Percentiles rank a stretch among this genome's conserved stretches.
Evolutionary conservation across 1,140 invertebrate genomes (phyloP).

Genomic region (Drosophila kurseongensis): DNA sequence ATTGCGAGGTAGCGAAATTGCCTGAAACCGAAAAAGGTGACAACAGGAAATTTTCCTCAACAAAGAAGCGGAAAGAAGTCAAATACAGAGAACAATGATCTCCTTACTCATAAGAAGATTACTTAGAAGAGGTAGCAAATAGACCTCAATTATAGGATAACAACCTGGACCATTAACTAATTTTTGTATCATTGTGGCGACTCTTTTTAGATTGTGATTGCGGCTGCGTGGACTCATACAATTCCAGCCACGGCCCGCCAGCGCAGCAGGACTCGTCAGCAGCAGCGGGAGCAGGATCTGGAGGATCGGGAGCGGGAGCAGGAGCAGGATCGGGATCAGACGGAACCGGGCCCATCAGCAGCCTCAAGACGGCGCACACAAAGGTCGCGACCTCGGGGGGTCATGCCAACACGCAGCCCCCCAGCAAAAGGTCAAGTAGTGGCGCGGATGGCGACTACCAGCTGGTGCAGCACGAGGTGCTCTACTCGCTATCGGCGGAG

Average conservation of each 20-base stretch:
- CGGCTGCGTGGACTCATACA: constrained; percentile 80
- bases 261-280: constrained; percentile 18
- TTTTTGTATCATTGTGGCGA: no score
- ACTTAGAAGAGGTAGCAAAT: constrained; percentile 42
- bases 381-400: constrained; percentile 84
- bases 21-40: constrained; percentile 26
- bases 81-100: constrained; percentile 37
- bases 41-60: constrained; percentile 44
- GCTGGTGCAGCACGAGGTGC: constrained; percentile 98
- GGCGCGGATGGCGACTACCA: constrained; percentile 98
- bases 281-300: constrained; percentile 37
- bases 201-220: constrained; percentile 80
- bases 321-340: constrained; percentile 19
- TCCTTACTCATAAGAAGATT: constrained; percentile 51
- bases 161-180: not conserved
- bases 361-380: constrained; percentile 84
- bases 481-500: constrained; percentile 96
- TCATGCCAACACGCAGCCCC: constrained; percentile 84
- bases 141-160: no score
- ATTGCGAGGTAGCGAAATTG: constrained; percentile 50
- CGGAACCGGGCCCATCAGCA: constrained; percentile 37
- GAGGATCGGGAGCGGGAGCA: constrained; percentile 15
- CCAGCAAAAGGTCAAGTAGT: constrained; percentile 87
- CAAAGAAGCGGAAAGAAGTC: constrained; percentile 6
- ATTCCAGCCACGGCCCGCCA: constrained; percentile 49